Evolutionary conservation across 2,797 vertebrate species (phyloP).

Genomic region (Falco concolor): DNA sequence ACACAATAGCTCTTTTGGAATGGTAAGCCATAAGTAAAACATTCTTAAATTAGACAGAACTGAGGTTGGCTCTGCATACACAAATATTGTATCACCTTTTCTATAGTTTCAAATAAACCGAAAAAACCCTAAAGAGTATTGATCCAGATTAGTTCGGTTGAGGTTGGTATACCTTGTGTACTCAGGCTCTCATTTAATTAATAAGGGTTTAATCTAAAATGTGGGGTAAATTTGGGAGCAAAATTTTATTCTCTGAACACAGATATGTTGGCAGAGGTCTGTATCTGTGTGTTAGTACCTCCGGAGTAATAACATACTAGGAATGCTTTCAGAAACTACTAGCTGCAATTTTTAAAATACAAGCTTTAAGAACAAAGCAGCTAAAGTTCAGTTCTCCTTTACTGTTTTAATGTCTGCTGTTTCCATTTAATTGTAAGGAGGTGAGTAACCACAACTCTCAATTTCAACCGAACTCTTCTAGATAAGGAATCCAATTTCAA

Average conservation of each 20-base stretch:
- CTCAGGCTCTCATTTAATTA: neutral
- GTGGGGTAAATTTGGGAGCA: neutral
- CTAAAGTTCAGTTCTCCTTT: neutral
- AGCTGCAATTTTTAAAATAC: neutral
- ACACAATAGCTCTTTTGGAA: neutral
- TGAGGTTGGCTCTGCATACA: neutral
- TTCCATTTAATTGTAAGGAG: neutral
- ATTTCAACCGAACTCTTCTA: neutral
- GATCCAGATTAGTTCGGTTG: neutral
- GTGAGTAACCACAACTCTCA: neutral
- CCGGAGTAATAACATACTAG: neutral
- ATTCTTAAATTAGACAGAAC: neutral
- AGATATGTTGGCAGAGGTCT: neutral
- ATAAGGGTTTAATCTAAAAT: neutral
- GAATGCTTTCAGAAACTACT: neutral
- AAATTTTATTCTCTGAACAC: neutral
- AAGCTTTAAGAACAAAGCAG: neutral
- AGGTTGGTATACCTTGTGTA: neutral
- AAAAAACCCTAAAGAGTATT: neutral
- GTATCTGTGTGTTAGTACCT: neutral
- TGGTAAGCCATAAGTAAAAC: neutral
- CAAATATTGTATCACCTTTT: neutral
- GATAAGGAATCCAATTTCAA: neutral
- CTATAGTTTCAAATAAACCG: neutral
- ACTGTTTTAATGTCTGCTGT: neutral